These are phyloP conservation scores for Zingel zingel DNA, from an alignment of 2,113 vertebrate species.

Conservation along the genomic window DNA sequence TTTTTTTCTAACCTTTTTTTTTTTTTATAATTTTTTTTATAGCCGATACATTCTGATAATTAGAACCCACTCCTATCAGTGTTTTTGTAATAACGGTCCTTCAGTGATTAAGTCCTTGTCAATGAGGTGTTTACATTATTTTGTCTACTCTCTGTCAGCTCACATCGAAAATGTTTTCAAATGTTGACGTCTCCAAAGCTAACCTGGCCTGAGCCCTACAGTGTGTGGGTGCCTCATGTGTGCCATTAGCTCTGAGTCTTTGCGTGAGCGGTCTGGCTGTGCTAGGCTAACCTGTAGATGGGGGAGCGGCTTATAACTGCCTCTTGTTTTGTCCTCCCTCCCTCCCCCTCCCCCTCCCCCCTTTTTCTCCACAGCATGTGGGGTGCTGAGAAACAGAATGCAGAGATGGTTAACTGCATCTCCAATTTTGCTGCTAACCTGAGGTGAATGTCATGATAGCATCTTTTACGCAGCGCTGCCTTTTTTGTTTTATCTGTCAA, in stretches of 20 bases:
- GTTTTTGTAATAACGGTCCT: not conserved
- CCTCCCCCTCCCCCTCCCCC: constrained; percentile 37
- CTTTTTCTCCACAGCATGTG: constrained; percentile 84
- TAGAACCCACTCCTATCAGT: not conserved
- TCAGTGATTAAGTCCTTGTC: no score
- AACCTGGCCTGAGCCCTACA: no score
- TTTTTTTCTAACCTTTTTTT: not conserved
- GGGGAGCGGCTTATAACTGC: constrained; percentile 63
- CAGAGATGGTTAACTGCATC: constrained; percentile 86
- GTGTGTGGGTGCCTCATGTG: no score
- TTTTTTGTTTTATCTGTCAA: constrained; percentile 34
- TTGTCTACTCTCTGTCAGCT: not conserved
- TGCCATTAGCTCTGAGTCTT: not conserved
- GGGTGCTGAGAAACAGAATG: constrained; percentile 85
- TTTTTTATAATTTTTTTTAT: not conserved
- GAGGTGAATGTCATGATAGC: constrained; percentile 82
- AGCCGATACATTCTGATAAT: not conserved
- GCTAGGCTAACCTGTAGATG: constrained; percentile 42
- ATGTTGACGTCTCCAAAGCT: no score
- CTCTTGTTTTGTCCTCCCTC: constrained; percentile 67
- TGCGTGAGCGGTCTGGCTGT: constrained; percentile 29
- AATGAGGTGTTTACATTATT: not conserved
- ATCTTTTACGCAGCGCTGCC: constrained; percentile 20
- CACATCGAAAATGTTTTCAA: no score
- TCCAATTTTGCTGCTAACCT: constrained; percentile 85